phyloP scores from a whole-genome alignment of 2,113 vertebrate species.

The Phaethornis superciliosus region DNA sequence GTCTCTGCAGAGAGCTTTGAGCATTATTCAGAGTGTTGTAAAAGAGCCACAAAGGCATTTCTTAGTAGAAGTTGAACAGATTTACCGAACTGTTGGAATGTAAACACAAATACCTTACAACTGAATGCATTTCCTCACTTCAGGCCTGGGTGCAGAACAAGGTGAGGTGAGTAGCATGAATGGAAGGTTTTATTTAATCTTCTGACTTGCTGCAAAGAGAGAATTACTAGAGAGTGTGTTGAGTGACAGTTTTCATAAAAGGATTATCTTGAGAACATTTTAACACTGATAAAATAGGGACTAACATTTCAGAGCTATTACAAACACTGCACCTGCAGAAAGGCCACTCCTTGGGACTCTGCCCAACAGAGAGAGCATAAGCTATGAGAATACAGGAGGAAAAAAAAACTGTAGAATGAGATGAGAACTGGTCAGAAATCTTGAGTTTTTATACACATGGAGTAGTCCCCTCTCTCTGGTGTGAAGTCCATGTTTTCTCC shows the following conservation, averaged over 20 bases:
- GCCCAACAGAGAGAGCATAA: not conserved
- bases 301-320: slow-evolving; percentile 19
- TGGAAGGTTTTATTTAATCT: slow-evolving; percentile 21
- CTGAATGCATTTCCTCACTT: not conserved
- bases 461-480: not conserved
- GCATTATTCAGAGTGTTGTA: not conserved
- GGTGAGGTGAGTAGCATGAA: slow-evolving; percentile 11
- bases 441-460: not conserved
- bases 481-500: not conserved
- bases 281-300: slow-evolving; percentile 2
- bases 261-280: not conserved
- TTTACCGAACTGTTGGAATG: not conserved
- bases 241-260: slow-evolving; percentile 29
- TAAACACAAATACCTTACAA: not conserved
- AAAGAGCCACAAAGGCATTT: not conserved
- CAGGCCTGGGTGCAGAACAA: not conserved
- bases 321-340: not conserved
- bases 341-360: not conserved
- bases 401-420: not conserved
- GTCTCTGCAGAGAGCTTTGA: not conserved
- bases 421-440: not conserved
- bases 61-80: not conserved
- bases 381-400: not conserved
- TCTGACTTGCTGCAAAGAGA: slow-evolving; percentile 10
- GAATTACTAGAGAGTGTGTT: slow-evolving; percentile 29